Evolutionary conservation across 2,113 vertebrate species (phyloP).

Genomic region (Rattus norvegicus): DNA sequence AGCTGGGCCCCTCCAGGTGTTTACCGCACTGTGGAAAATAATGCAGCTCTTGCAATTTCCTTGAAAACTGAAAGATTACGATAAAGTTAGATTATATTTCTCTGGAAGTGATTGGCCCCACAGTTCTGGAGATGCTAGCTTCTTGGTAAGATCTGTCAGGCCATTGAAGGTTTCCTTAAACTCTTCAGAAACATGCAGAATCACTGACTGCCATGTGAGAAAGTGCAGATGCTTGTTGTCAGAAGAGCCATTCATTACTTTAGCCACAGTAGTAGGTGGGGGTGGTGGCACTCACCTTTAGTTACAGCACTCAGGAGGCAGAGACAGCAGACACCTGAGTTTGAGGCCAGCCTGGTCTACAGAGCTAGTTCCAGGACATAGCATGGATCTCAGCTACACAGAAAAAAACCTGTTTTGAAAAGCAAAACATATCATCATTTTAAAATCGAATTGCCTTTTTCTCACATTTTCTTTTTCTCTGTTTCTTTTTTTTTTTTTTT

Average conservation of each 20-base stretch:
- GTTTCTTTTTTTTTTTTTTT: neutral
- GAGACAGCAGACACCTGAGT: too few relatives aligned
- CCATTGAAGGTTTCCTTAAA: neutral
- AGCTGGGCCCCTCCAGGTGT: neutral
- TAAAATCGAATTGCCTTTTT: conserved; percentile 16
- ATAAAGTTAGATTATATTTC: neutral
- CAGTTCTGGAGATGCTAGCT: neutral
- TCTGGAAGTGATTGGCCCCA: neutral
- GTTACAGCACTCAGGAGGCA: too few relatives aligned
- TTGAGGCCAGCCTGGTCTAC: too few relatives aligned
- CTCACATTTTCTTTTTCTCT: neutral
- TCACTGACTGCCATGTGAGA: neutral
- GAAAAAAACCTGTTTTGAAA: too few relatives aligned
- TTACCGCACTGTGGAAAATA: neutral
- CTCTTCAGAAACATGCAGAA: neutral
- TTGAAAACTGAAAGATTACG: conserved; percentile 1
- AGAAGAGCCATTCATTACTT: neutral
- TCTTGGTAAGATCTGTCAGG: neutral
- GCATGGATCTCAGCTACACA: too few relatives aligned
- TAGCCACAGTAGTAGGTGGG: too few relatives aligned
- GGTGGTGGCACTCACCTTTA: too few relatives aligned
- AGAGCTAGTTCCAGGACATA: too few relatives aligned
- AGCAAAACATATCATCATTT: neutral
- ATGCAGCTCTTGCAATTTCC: neutral
- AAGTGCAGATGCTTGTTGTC: neutral